These are phyloP conservation scores for Volucella bombylans DNA, from an alignment of 2,888 invertebrate species.

Conservation along the genomic window DNA sequence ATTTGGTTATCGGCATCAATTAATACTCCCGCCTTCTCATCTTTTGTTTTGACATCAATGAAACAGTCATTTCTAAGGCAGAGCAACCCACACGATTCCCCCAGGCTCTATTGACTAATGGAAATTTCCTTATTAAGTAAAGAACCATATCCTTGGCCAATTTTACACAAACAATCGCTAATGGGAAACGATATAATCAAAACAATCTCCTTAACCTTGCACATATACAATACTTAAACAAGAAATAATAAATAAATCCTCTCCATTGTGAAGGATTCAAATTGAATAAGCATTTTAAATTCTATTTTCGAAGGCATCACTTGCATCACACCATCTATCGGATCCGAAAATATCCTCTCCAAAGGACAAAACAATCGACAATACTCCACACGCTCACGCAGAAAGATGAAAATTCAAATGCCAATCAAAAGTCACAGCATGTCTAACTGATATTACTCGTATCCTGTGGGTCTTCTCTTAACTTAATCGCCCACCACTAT, in stretches of 20 bases:
- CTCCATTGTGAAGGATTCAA: slow-evolving; percentile 1
- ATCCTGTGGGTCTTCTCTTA: not conserved
- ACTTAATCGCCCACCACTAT: slow-evolving; percentile 4
- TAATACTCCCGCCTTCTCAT: too few species aligned
- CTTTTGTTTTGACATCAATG: too few species aligned
- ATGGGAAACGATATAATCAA: slow-evolving; percentile 48
- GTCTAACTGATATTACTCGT: slow-evolving; percentile 6
- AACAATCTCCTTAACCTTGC: slow-evolving; percentile 13
- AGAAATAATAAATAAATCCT: not conserved
- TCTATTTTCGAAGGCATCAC: slow-evolving; percentile 3
- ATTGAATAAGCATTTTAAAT: slow-evolving; percentile 15
- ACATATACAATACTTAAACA: not conserved
- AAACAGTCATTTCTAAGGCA: too few species aligned
- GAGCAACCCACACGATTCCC: too few species aligned
- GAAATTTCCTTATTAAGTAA: not conserved
- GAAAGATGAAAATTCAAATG: slow-evolving; percentile 11
- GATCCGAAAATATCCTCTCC: not conserved
- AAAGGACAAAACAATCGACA: slow-evolving; percentile 5
- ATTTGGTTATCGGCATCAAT: too few species aligned
- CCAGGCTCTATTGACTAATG: not conserved
- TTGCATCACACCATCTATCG: not conserved
- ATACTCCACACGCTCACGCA: not conserved
- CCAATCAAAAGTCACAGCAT: slow-evolving; percentile 36
- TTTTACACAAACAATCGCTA: not conserved
- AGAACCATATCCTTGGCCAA: slow-evolving; percentile 3